phyloP scores from a whole-genome alignment of 2,113 vertebrate species.

The Coryphaenoides rupestris region DNA sequence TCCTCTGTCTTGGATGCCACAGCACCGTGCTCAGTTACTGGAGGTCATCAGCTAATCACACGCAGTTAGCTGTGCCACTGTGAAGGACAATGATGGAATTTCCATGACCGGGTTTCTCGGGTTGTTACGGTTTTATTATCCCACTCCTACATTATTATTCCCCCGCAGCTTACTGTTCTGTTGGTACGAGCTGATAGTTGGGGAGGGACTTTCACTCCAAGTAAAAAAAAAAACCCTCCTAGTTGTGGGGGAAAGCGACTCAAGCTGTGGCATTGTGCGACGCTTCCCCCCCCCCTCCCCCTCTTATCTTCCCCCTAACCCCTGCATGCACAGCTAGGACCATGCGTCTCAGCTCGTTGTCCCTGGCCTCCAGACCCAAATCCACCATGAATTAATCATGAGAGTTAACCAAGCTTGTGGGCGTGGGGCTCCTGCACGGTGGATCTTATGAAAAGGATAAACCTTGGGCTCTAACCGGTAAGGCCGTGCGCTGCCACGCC shows the following conservation, averaged over 20 bases:
- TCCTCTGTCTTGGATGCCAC: slow-evolving; percentile 25
- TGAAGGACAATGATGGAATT: slow-evolving; percentile 60
- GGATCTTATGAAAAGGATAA: slow-evolving; percentile 48
- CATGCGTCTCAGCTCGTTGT: slow-evolving; percentile 48
- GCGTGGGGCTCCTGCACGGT: slow-evolving; percentile 14
- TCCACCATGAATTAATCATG: slow-evolving; percentile 79
- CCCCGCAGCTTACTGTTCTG: slow-evolving; percentile 31
- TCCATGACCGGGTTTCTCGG: slow-evolving; percentile 45
- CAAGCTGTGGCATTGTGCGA: slow-evolving; percentile 44
- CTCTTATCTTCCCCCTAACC: slow-evolving; percentile 62
- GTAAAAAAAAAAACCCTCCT: slow-evolving; percentile 41
- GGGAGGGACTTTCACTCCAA: slow-evolving; percentile 32
- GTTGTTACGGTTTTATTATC: slow-evolving; percentile 55
- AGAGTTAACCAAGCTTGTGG: slow-evolving; percentile 73
- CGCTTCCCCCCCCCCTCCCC: slow-evolving; percentile 52
- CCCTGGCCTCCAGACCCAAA: slow-evolving; percentile 67
- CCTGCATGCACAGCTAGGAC: slow-evolving; percentile 60
- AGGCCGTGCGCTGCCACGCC: slow-evolving; percentile 53
- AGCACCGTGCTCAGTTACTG: slow-evolving; percentile 15
- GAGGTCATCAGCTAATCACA: slow-evolving; percentile 47
- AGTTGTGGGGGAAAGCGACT: slow-evolving; percentile 39
- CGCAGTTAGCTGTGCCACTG: slow-evolving; percentile 50
- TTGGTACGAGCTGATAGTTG: slow-evolving; percentile 18
- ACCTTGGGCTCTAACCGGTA: slow-evolving; percentile 62
- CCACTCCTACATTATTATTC: slow-evolving; percentile 40